Conservation (phyloP, 2,113 vertebrate genomes). For the Ardeotis arabs region DNA sequence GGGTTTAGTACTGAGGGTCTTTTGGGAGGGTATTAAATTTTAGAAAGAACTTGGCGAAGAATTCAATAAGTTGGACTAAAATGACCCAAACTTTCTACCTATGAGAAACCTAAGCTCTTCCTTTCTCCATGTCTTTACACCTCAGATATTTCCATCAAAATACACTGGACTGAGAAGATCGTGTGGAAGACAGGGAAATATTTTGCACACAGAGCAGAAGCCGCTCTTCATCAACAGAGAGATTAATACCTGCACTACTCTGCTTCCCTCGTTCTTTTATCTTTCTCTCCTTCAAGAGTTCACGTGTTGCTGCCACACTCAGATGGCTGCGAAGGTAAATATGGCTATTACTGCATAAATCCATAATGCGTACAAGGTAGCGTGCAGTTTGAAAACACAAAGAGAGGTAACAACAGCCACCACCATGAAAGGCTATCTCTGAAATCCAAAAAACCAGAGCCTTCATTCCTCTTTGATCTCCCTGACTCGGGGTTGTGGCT, state of each 20-base stretch:
- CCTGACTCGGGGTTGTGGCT: background rate
- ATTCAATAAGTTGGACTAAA: background rate
- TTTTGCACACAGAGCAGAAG: background rate
- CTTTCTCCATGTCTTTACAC: background rate
- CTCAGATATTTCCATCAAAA: background rate
- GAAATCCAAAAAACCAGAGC: background rate
- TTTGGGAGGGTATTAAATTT: background rate
- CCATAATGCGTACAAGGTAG: background rate
- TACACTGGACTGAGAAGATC: background rate
- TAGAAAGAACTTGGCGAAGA: background rate
- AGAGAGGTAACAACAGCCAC: background rate
- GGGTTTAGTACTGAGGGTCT: background rate
- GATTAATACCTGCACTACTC: background rate
- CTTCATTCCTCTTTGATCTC: background rate
- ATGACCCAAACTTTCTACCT: background rate
- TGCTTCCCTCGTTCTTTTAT: background rate
- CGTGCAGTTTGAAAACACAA: background rate
- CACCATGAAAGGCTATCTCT: background rate
- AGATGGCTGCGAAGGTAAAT: slow-evolving; percentile 20
- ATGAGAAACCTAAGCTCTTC: background rate
- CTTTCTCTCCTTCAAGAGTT: background rate
- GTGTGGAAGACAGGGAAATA: background rate
- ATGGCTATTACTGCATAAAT: slow-evolving; percentile 23
- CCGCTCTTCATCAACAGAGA: background rate
- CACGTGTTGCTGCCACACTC: background rate